A percentile compares a stretch with the other conserved stretches of the same genome.
phyloP scores from a whole-genome alignment of 1,140 invertebrate genomes.

The Globodera ellingtonae region DNA sequence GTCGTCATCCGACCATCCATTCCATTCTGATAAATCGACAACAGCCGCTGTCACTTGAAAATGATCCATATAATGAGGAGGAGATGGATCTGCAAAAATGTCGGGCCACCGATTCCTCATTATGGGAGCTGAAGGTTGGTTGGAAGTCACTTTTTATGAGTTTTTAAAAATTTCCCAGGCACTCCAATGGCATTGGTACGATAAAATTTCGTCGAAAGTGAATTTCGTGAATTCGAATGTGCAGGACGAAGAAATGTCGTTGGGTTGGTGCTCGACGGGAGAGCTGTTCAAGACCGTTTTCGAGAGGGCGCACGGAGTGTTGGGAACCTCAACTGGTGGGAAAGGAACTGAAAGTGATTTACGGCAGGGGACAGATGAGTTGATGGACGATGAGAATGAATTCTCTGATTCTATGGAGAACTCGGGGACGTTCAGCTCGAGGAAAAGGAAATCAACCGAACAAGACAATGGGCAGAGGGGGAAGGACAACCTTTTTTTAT shows the following conservation, averaged over 20 bases:
- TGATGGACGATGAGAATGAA: constrained; percentile 7
- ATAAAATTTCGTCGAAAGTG: constrained; percentile 40
- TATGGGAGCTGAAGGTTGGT: constrained; percentile 40
- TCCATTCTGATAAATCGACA: constrained; percentile 30
- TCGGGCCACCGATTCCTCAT: constrained; percentile 27
- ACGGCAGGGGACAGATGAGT: background rate
- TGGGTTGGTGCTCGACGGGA: constrained; percentile 23
- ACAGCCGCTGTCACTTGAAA: constrained; percentile 17
- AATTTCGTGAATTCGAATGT: constrained; percentile 33
- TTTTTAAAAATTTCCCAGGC: constrained; percentile 17
- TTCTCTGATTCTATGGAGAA: background rate
- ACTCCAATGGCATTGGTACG: constrained; percentile 40
- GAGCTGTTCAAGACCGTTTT: constrained; percentile 33
- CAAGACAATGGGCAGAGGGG: background rate
- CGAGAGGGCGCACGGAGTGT: background rate
- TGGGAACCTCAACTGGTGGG: background rate
- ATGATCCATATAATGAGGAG: constrained; percentile 34
- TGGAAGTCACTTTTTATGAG: background rate
- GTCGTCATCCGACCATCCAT: constrained; percentile 23
- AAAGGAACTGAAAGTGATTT: background rate
- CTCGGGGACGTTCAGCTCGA: background rate
- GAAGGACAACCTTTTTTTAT: background rate
- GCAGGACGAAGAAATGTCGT: constrained; percentile 31
- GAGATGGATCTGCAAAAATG: constrained; percentile 35
- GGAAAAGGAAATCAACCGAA: background rate